Evolutionary conservation across 1,140 invertebrate genomes (phyloP).

Genomic region (Lepidotrigona ventralis): DNA sequence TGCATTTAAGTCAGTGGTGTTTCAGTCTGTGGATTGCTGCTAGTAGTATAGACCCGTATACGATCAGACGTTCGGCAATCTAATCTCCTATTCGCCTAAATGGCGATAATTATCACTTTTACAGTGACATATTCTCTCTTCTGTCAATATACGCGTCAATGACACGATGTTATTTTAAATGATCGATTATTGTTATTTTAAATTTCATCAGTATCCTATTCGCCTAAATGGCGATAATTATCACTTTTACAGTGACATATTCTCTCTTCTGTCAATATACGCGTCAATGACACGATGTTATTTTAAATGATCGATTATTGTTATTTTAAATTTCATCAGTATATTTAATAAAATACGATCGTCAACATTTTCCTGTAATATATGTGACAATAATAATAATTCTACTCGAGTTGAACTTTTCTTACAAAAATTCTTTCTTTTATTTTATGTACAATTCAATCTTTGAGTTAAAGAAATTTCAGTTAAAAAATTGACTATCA

Average conservation of each 20-base stretch:
- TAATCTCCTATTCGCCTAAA: not conserved
- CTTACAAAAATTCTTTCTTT: not conserved
- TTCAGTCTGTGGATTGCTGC: not conserved
- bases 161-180: not conserved
- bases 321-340: too few relatives aligned
- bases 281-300: not conserved
- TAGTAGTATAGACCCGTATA: constrained; percentile 8
- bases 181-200: too few relatives aligned
- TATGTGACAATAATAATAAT: too few relatives aligned
- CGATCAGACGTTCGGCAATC: not conserved
- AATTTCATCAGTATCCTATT: too few relatives aligned
- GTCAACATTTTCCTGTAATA: too few relatives aligned
- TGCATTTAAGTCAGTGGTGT: not conserved
- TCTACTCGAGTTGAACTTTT: not conserved
- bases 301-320: not conserved
- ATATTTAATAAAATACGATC: too few relatives aligned
- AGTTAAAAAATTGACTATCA: too few relatives aligned
- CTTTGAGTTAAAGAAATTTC: too few relatives aligned
- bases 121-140: not conserved
- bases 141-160: not conserved
- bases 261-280: not conserved
- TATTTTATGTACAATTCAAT: not conserved
- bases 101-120: not conserved
- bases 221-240: not conserved
- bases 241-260: not conserved